A percentile compares a stretch with the other conserved stretches of the same genome.
Conservation (phyloP, 2,888 invertebrate species). For the Pedicia rivosa region DNA sequence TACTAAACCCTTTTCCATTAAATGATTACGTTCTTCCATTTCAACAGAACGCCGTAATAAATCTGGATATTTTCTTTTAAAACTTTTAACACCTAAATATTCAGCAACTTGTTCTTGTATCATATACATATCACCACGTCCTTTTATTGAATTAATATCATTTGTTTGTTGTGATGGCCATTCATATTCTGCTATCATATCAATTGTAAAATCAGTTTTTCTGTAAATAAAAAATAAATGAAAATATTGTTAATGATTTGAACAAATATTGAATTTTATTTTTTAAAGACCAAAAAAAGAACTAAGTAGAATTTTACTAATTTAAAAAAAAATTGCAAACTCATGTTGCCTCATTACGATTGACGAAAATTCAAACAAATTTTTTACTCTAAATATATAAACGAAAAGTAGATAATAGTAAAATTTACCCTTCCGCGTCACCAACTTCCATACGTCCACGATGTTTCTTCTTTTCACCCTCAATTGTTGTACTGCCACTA, state of each 20-base stretch:
- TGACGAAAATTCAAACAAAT: no score
- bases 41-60: slow-evolving; percentile 68
- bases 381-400: no score
- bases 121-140: slow-evolving; percentile 72
- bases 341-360: slow-evolving; percentile 2
- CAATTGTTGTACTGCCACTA: slow-evolving; percentile 30
- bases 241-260: neutral
- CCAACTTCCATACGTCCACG: slow-evolving; percentile 35
- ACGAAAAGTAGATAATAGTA: no score
- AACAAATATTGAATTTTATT: neutral
- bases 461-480: slow-evolving; percentile 18
- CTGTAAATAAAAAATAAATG: slow-evolving; percentile 11
- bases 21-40: slow-evolving; percentile 79
- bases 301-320: no score
- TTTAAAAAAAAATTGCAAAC: neutral
- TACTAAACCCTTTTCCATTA: slow-evolving; percentile 67
- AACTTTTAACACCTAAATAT: slow-evolving; percentile 87
- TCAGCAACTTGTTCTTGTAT: slow-evolving; percentile 94
- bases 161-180: slow-evolving; percentile 63
- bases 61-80: slow-evolving; percentile 91
- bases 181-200: slow-evolving; percentile 83
- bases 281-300: neutral
- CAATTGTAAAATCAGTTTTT: slow-evolving; percentile 55
- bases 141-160: slow-evolving; percentile 15
- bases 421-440: slow-evolving; percentile 29